A percentile compares a stretch with the other conserved stretches of the same genome.
These are phyloP conservation scores for Bombyx mandarina DNA, from an alignment of 1,140 invertebrate species.

Conservation along the genomic window DNA sequence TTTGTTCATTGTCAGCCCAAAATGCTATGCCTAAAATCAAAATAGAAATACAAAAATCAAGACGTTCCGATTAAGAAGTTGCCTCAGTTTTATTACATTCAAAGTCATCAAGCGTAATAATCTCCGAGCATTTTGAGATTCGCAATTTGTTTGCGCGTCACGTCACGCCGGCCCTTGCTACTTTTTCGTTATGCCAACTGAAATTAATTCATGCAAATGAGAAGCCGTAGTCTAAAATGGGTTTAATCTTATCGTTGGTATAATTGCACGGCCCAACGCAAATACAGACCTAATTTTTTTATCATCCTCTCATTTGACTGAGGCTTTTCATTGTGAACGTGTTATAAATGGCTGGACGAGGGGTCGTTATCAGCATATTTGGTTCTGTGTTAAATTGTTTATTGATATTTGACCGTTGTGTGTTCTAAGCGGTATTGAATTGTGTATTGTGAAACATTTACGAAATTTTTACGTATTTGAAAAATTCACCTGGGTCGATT, in stretches of 20 bases:
- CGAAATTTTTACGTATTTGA: too few species aligned
- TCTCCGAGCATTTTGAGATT: conserved; percentile 9
- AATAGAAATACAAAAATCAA: background rate
- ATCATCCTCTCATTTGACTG: conserved; percentile 13
- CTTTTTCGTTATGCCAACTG: conserved; percentile 28
- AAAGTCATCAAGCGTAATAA: conserved; percentile 14
- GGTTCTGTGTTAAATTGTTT: too few species aligned
- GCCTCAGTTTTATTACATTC: conserved; percentile 7
- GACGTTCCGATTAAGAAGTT: conserved; percentile 2
- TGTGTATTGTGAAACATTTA: too few species aligned
- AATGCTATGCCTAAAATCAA: background rate
- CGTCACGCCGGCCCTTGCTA: conserved; percentile 22
- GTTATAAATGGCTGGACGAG: too few species aligned
- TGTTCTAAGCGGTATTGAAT: too few species aligned
- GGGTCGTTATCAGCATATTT: too few species aligned
- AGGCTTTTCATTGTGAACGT: too few species aligned
- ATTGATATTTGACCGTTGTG: too few species aligned
- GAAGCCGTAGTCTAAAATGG: conserved; percentile 27
- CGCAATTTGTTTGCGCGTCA: conserved; percentile 29
- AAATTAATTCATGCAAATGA: conserved; percentile 46
- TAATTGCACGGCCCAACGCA: conserved; percentile 28
- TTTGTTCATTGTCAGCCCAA: background rate
- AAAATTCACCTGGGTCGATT: too few species aligned
- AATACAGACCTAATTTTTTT: conserved; percentile 31
- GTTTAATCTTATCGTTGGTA: conserved; percentile 32